Evolutionary conservation across 2,113 vertebrate genomes (phyloP).

Genomic region (Ceyx cyanopectus): DNA sequence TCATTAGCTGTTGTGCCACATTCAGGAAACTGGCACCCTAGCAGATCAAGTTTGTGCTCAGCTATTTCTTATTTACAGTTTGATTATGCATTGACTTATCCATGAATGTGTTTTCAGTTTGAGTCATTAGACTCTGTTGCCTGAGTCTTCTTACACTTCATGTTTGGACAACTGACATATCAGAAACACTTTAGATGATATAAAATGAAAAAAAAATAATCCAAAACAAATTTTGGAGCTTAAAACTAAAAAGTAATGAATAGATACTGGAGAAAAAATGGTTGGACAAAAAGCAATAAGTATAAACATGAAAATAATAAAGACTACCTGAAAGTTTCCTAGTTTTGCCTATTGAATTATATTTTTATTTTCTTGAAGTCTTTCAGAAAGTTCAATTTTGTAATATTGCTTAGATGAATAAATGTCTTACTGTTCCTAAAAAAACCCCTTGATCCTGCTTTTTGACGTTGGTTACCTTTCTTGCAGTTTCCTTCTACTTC

Average conservation of each 20-base stretch:
- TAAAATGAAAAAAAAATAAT: neutral
- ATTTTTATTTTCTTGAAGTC: neutral
- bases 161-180: neutral
- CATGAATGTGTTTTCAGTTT: neutral
- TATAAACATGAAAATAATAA: neutral
- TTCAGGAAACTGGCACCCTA: neutral
- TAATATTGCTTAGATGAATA: neutral
- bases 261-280: neutral
- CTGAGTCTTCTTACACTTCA: neutral
- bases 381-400: neutral
- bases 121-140: neutral
- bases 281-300: neutral
- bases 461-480: neutral
- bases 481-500: neutral
- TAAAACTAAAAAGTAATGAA: neutral
- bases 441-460: neutral
- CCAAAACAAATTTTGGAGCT: neutral
- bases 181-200: neutral
- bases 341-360: neutral
- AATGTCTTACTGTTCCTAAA: neutral
- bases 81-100: neutral
- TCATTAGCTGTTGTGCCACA: too few species aligned
- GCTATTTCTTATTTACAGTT: neutral
- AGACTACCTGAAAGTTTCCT: neutral
- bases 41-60: neutral